Evolutionary conservation across 2,113 vertebrate genomes (phyloP).

Genomic region (Scortum barcoo): DNA sequence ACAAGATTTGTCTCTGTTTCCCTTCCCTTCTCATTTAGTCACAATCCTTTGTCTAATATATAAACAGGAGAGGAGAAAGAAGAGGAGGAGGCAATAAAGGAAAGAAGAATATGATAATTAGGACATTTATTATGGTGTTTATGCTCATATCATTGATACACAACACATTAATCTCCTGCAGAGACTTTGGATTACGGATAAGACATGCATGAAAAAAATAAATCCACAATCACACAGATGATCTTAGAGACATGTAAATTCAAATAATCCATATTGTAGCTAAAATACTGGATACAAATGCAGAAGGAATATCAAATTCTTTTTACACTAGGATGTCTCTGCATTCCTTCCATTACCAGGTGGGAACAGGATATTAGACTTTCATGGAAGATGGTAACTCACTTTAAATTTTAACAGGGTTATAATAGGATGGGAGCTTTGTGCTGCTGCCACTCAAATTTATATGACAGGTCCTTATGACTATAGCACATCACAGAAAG

Average conservation of each 20-base stretch:
- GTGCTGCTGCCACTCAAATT: constrained; percentile 47
- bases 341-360: constrained; percentile 11
- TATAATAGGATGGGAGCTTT: constrained; percentile 28
- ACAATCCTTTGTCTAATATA: background rate
- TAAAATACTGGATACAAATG: constrained; percentile 8
- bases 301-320: background rate
- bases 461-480: constrained; percentile 52
- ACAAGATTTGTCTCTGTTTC: constrained; percentile 5
- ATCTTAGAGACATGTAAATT: background rate
- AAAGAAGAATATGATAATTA: background rate
- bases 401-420: constrained; percentile 38
- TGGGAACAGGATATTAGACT: background rate
- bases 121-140: background rate
- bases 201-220: background rate
- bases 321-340: background rate
- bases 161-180: background rate
- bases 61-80: background rate
- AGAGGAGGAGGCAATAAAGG: background rate
- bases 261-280: background rate
- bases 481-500: constrained; percentile 27
- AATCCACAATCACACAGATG: background rate
- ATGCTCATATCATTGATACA: background rate
- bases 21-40: background rate
- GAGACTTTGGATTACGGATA: background rate
- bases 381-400: constrained; percentile 12